These are phyloP conservation scores for Eueides isabella DNA, from an alignment of 1,140 invertebrate genomes.

Conservation along the genomic window DNA sequence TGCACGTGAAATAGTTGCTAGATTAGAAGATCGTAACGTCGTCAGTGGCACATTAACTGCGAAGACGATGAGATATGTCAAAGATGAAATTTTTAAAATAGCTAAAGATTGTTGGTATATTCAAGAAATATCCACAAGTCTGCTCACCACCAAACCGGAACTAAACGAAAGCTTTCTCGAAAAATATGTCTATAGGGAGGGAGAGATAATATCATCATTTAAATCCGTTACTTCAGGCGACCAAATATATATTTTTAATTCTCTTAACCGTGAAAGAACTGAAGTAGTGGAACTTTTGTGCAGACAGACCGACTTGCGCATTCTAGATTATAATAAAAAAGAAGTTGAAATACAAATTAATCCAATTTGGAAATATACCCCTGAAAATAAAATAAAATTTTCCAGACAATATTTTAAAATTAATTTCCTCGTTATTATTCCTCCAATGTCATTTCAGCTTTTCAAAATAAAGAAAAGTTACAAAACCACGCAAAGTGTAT, in stretches of 20 bases:
- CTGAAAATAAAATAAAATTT: slow-evolving; percentile 75
- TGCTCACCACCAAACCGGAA: slow-evolving; percentile 70
- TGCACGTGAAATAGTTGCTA: slow-evolving; percentile 85
- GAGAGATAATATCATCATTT: slow-evolving; percentile 85
- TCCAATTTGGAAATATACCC: slow-evolving; percentile 86
- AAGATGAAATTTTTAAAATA: slow-evolving; percentile 54
- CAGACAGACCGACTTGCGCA: slow-evolving; percentile 84
- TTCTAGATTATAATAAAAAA: slow-evolving; percentile 85
- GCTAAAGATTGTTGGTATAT: slow-evolving; percentile 70
- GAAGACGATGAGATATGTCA: slow-evolving; percentile 53
- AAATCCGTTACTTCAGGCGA: slow-evolving; percentile 76
- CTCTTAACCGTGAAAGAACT: slow-evolving; percentile 86
- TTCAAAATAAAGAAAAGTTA: slow-evolving; percentile 82
- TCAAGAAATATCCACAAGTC: slow-evolving; percentile 61
- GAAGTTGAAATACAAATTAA: slow-evolving; percentile 87
- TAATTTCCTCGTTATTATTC: slow-evolving; percentile 86
- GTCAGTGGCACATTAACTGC: slow-evolving; percentile 59
- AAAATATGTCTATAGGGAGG: slow-evolving; percentile 87
- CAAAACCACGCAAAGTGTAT: slow-evolving; percentile 69
- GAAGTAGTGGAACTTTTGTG: slow-evolving; percentile 87
- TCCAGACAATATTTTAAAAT: slow-evolving; percentile 86
- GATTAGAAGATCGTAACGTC: slow-evolving; percentile 66
- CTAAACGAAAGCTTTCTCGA: slow-evolving; percentile 87
- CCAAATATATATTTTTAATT: slow-evolving; percentile 89
- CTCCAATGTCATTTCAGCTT: slow-evolving; percentile 87